A percentile compares a stretch with the other conserved stretches of the same genome.
Evolutionary conservation across 2,888 invertebrate genomes (phyloP).

Genomic region (Yponomeuta cagnagella): DNA sequence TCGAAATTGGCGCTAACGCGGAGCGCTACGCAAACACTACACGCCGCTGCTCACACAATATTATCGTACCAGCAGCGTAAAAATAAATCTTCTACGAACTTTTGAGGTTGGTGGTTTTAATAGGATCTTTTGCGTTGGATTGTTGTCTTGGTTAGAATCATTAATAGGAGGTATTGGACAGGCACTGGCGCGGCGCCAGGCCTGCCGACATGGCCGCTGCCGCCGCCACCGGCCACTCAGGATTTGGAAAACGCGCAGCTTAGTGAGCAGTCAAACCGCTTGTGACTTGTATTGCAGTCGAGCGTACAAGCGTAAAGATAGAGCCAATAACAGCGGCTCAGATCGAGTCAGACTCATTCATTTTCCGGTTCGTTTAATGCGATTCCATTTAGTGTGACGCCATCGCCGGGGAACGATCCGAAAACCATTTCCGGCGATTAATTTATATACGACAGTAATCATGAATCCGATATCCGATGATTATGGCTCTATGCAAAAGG

Average conservation of each 20-base stretch:
- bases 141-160: conserved; percentile 27
- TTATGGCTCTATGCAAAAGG: conserved; percentile 36
- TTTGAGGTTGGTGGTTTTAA: not conserved
- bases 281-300: too few relatives aligned
- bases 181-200: conserved; percentile 40
- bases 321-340: not conserved
- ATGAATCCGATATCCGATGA: conserved; percentile 35
- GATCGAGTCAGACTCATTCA: conserved; percentile 13
- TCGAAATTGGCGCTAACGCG: conserved; percentile 32
- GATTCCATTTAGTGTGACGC: conserved; percentile 13
- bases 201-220: conserved; percentile 14
- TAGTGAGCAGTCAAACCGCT: not conserved
- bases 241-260: not conserved
- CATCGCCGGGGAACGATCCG: conserved; percentile 13
- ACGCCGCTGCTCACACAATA: conserved; percentile 7
- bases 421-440: conserved; percentile 24
- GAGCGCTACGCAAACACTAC: conserved; percentile 14
- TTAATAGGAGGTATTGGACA: conserved; percentile 58
- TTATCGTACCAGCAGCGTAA: conserved; percentile 3
- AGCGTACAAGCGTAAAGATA: not conserved
- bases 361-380: conserved; percentile 17
- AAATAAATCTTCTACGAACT: not conserved
- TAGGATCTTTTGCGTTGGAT: not conserved
- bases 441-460: conserved; percentile 35
- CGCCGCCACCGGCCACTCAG: conserved; percentile 1